Base-by-base conservation (phyloP, 2,888 invertebrate species). In the Trilocha varians region DNA sequence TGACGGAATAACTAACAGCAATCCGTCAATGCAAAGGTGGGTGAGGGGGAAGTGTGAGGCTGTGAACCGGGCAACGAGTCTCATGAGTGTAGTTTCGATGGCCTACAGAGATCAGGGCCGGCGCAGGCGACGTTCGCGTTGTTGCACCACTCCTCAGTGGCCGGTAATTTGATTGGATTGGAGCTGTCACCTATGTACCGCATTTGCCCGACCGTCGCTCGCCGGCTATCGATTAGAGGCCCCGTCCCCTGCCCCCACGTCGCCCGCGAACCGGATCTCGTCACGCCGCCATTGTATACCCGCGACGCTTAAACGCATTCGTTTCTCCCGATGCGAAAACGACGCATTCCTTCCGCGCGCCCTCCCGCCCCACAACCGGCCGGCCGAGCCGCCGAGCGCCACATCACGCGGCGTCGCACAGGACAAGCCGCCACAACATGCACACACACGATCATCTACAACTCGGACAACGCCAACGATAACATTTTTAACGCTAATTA, bases 321-420 rank as follows among this genome's bases (percentile, higher is more conserved):
- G 84, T 84, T 85, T 85, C 84, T 85, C 84, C 84, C 83, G 83
- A 84, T 85, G 84, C 84, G 84, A 85, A 84, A 84, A 84, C 84
- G 84, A 84, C 84, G 84, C 84, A 84, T 84, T 84, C 84, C 84
- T 84, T 84, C 84, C 84, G 79, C 79, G 76, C 82, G 75, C 73
- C 74, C 75, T 65, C 70, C 71, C 67, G 59, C 73, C 73, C 70
- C 70, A 62, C 71, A 56, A 59, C 62, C 73, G 73, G 70, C 70
- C 62, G 70, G 57, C 60, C 63, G 62, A 55, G 61, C 65, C 62
- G 55, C 65, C 64, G 62, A 59, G 50, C 61, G 67, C 64, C 65
- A 55, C 70, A 59, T 61, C 66, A 65, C 67, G 64, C 69, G 62
- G 62, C 65, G 63, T 63, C 62, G 62, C 70, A 65, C 69, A 65